Evolutionary conservation across 2,888 invertebrate genomes (phyloP), one percentile per base, ranked within the genome.

Genomic region (Microchrysa polita): DNA sequence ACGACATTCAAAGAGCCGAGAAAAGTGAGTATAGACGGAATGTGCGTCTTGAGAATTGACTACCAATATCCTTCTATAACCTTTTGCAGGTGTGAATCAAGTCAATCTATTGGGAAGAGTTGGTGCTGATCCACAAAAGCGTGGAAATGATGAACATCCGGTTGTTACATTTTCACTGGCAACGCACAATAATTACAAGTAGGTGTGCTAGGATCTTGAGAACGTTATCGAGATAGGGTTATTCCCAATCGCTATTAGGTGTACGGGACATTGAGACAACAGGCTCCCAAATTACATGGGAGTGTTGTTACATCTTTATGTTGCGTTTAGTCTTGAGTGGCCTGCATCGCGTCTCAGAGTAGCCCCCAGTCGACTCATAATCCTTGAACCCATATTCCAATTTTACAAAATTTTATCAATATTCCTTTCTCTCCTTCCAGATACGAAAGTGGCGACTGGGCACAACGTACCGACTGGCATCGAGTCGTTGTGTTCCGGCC

Each of bases 381-480:
- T n/a, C n/a, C n/a, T n/a, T n/a, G n/a, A n/a, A n/a, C n/a, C n/a
- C n/a, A n/a, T 42, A 12, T 42, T 9, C 12, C 42, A 1, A 1
- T 60, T 60, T 60, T 60, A 14, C 27, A 23, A 60, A 22, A 2
- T 5, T n/a, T n/a, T 5, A 18, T 1, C 20, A 59, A 42, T 42
- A 42, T 42, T 42, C 16, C 60, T 4, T 60, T 48, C 22, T 23
- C n/a, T 23, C 48, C n/a, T 73, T 71, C 61, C 77, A 82, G 82
- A 81, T 91, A 92, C 84, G 91, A 91, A 79, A 86, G 88, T 81
- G 95, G 94, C 5, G 94, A 95, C 78, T 88, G 92, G 80, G 85
- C 92, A 69, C 95, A 96, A 81, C 90, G 93, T 79, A 95, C 96
- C 9, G 96, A 96, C 78, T 97, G 97, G 97, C 97, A 97, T 84